Percentiles rank a stretch among this genome's conserved stretches.
These are phyloP conservation scores for Ptilodon capucinus DNA, from an alignment of 2,888 invertebrate genomes.

Conservation along the genomic window DNA sequence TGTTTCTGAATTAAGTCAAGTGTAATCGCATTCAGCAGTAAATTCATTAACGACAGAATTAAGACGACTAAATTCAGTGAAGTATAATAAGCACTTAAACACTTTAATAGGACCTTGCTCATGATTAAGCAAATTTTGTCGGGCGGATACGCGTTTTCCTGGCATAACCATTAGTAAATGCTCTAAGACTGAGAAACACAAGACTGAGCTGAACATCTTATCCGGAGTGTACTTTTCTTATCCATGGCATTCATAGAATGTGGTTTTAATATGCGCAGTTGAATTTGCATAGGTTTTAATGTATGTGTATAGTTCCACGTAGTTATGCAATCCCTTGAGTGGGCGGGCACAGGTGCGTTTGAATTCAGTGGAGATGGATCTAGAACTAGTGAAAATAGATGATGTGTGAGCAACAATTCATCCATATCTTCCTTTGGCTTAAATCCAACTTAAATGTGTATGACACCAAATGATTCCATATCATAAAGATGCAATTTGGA, in stretches of 20 bases:
- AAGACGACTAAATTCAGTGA: too few species aligned
- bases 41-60: too few species aligned
- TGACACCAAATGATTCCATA: neutral
- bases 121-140: too few species aligned
- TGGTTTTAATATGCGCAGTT: neutral
- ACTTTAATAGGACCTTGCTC: too few species aligned
- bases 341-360: neutral
- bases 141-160: too few species aligned
- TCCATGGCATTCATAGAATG: constrained; percentile 4
- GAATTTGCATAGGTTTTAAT: neutral
- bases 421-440: neutral
- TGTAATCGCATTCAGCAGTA: too few species aligned
- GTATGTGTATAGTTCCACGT: neutral
- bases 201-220: constrained; percentile 19
- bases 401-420: neutral
- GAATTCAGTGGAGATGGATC: neutral
- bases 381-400: neutral
- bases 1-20: too few species aligned
- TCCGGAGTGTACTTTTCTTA: constrained; percentile 18
- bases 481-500: constrained; percentile 9
- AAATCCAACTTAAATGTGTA: neutral
- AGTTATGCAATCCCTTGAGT: neutral
- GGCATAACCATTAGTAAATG: too few species aligned
- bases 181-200: constrained; percentile 5
- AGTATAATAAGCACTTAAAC: too few species aligned